Percentiles rank a stretch among this genome's conserved stretches.
These are phyloP conservation scores for Paragorgia papillata DNA, from an alignment of 92 coral and sea anemone species.

Conservation along the genomic window DNA sequence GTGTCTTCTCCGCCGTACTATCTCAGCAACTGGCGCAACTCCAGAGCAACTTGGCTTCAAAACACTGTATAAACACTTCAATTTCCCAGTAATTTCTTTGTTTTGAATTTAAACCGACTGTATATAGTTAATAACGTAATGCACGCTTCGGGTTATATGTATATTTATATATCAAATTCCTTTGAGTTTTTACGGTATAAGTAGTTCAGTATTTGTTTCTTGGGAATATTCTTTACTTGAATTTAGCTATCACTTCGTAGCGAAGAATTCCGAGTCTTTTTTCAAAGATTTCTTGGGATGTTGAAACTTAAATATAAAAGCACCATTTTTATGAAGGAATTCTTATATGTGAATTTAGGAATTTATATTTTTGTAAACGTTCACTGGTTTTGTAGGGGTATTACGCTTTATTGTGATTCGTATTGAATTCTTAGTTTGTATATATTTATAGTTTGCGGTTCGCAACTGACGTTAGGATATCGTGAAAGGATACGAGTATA, in stretches of 20 bases:
- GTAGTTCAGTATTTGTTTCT: too few species aligned
- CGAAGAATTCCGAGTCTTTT: background rate
- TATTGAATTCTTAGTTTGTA: background rate
- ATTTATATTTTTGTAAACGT: too few species aligned
- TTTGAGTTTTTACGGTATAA: too few species aligned
- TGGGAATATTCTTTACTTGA: too few species aligned
- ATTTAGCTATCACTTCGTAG: background rate
- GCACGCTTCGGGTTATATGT: too few species aligned
- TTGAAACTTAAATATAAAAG: too few species aligned
- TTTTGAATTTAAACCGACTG: background rate
- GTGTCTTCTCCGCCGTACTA: constrained; percentile 31
- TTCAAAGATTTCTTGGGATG: background rate
- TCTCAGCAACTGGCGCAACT: constrained; percentile 27
- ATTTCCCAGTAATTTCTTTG: too few species aligned
- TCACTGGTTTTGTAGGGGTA: too few species aligned
- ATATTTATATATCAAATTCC: too few species aligned
- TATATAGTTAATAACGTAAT: background rate
- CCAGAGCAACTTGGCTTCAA: constrained; percentile 33
- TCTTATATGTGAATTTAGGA: too few species aligned
- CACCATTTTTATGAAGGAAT: too few species aligned
- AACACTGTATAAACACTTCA: background rate
- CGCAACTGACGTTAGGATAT: background rate
- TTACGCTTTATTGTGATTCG: background rate
- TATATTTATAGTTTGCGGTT: background rate
- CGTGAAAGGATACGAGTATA: background rate